Percentiles rank a stretch among this genome's conserved stretches.
These are phyloP conservation scores for Mungos mungo DNA, from an alignment of 2,113 vertebrate species.

Conservation along the genomic window DNA sequence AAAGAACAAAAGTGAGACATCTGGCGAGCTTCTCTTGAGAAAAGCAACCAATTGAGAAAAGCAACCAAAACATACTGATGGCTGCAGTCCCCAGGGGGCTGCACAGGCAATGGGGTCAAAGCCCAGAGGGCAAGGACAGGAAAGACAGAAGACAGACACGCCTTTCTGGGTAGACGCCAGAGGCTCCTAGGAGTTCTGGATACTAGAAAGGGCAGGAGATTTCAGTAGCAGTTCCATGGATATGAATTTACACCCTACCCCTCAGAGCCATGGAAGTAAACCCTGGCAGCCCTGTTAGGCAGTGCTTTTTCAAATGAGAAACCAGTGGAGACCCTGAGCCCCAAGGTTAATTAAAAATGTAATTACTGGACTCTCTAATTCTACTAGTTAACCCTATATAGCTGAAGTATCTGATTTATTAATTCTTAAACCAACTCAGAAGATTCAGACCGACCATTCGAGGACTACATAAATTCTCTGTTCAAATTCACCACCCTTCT, in stretches of 20 bases:
- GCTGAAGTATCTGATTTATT: not conserved
- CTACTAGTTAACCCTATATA: not conserved
- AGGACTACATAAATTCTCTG: not conserved
- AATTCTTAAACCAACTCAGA: not conserved
- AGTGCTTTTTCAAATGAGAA: not conserved
- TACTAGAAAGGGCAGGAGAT: not conserved
- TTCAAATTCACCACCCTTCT: not conserved
- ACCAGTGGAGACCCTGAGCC: not conserved
- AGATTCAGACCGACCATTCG: not conserved
- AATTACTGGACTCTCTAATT: not conserved
- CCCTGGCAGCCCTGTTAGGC: not conserved
- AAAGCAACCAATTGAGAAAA: conserved; percentile 8
- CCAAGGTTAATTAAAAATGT: not conserved
- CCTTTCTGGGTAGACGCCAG: not conserved
- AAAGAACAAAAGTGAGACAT: not conserved
- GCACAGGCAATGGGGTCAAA: not conserved
- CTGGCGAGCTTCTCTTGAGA: not conserved
- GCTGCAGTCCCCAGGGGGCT: not conserved
- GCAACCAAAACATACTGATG: not conserved
- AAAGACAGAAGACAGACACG: not conserved
- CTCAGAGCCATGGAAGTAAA: not conserved
- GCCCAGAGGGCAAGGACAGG: not conserved
- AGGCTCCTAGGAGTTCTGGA: not conserved
- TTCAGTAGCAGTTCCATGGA: not conserved
- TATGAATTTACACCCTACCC: not conserved